A percentile compares a stretch with the other conserved stretches of the same genome.
Conservation (phyloP, 2,113 vertebrate species). For the Hippopotamus amphibius region DNA sequence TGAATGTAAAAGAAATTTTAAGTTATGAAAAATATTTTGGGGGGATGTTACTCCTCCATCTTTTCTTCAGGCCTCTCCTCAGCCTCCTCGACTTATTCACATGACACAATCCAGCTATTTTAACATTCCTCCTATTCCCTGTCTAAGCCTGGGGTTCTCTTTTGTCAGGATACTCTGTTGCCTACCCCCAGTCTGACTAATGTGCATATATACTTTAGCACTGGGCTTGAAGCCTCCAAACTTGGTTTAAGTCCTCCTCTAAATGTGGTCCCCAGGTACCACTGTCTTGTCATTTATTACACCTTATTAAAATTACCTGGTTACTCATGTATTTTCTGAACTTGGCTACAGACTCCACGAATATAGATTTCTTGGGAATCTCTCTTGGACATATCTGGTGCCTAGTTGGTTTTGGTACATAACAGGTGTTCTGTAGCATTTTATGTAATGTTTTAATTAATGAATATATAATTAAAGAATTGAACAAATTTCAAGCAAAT, state of each 20-base stretch:
- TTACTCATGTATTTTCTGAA: background rate
- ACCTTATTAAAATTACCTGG: background rate
- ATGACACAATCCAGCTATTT: background rate
- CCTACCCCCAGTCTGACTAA: background rate
- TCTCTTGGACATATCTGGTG: fast-evolving
- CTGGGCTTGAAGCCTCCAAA: background rate
- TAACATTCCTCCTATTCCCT: background rate
- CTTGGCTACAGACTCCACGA: background rate
- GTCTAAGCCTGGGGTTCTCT: background rate
- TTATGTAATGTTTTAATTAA: background rate
- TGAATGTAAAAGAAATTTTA: background rate
- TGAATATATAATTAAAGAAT: background rate
- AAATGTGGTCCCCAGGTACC: background rate
- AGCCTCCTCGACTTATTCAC: background rate
- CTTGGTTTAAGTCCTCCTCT: background rate
- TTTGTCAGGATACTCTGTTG: background rate
- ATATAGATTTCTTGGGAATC: background rate
- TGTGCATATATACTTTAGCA: background rate
- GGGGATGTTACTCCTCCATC: background rate
- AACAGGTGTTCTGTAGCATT: background rate
- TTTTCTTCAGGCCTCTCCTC: background rate
- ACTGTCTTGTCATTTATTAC: background rate
- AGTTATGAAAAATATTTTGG: background rate
- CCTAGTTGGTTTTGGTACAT: background rate
- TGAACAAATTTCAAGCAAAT: background rate